These are phyloP conservation scores for Prunella strophiata DNA, from an alignment of 2,797 vertebrate genomes.

Conservation along the genomic window DNA sequence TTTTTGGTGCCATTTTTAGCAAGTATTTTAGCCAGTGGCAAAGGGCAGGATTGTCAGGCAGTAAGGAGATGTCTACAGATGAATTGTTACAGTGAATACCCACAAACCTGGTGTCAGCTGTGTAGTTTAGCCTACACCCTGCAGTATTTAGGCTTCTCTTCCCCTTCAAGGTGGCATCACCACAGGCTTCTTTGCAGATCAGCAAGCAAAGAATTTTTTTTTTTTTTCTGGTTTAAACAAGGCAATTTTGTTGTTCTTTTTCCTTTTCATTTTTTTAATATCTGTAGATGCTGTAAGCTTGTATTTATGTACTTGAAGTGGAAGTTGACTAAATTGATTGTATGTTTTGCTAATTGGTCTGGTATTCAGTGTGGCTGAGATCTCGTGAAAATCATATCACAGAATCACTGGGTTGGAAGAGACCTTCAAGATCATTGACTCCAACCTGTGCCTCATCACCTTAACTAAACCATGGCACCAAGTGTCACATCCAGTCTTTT, in stretches of 20 bases:
- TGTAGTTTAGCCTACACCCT: not conserved
- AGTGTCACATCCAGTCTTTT: not conserved
- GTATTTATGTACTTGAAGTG: not conserved
- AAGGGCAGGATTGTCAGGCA: not conserved
- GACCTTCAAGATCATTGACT: not conserved
- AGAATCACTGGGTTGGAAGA: not conserved
- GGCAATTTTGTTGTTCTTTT: not conserved
- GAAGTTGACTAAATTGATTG: not conserved
- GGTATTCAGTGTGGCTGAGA: not conserved
- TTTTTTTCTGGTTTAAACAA: not conserved
- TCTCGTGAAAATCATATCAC: not conserved
- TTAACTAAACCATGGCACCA: not conserved
- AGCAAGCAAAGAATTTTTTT: not conserved
- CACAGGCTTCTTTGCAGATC: not conserved
- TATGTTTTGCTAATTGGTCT: not conserved
- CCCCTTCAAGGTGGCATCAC: not conserved
- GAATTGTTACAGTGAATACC: not conserved
- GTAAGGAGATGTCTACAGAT: not conserved
- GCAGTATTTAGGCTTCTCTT: not conserved
- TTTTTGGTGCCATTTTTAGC: not conserved
- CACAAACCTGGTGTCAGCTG: not conserved
- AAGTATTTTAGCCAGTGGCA: not conserved
- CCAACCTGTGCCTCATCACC: not conserved
- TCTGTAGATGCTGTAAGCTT: not conserved
- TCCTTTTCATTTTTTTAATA: fast-evolving